Evolutionary conservation across 2,113 vertebrate genomes (phyloP), one percentile per base, ranked within the genome.

Genomic region (Pseudorhombus dupliciocellatus): DNA sequence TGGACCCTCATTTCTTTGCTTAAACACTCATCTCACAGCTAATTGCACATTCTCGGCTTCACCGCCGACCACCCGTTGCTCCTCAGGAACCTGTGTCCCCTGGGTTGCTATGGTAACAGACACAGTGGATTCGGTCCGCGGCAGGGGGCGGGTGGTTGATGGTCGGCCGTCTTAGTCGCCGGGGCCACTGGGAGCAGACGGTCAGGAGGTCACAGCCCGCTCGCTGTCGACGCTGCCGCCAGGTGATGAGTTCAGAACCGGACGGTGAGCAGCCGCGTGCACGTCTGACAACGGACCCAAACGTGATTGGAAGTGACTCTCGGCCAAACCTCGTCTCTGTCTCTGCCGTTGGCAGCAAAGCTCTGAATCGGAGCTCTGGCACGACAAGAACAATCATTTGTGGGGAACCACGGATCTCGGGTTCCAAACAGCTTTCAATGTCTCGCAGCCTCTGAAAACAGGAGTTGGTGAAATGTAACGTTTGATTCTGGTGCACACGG

Each of bases 21-120:
- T n/a, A n/a, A n/a, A n/a, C n/a, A n/a, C n/a, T n/a, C n/a, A n/a
- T 51, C 18, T 18, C 8, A n/a, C 21, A 30, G 37, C 22, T 56
- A 50, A 61, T 81, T 54, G 0, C 42, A 48, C 26, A 7, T 10
- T 42, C 28, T 12, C n/a, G 48, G 51, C 51, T 51, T 55, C 48
- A 70, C 6, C 42, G 72, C 40, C 71, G 22, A 63, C 34, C 51
- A 30, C 21, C 56, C 21, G 30, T 12, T 57, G 30, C 21, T 34
- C 48, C 55, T 70, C 62, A 73, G 20, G 34, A n/a, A 34, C 72
- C 54, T 67, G 60, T 70, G 8, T 69, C 71, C 63, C 74, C 52
- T 1, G 9, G 34, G 85, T 88, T 91, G 83, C 86, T 64, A 78
- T 80, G 80, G 90, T 26, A 86, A 88, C 84, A 70, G 66, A 53